These are phyloP conservation scores for Periparus ater DNA, from an alignment of 2,797 vertebrate species.

Conservation along the genomic window DNA sequence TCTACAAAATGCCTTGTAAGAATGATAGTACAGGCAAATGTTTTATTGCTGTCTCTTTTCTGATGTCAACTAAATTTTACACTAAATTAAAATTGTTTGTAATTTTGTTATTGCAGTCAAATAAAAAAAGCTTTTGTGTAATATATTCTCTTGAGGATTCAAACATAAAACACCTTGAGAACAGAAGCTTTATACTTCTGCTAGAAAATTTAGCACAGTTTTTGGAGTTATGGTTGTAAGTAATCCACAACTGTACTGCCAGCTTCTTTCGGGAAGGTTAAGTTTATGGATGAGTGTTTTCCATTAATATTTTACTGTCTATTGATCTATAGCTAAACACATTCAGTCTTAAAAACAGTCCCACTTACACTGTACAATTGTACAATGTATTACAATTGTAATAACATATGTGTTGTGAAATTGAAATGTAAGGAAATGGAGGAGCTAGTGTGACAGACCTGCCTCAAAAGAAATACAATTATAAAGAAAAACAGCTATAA, in stretches of 20 bases:
- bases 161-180: not conserved
- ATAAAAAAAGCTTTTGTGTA: not conserved
- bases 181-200: not conserved
- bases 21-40: not conserved
- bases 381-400: not conserved
- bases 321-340: conserved; percentile 34
- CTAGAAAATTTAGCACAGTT: not conserved
- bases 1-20: not conserved
- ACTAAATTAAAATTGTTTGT: not conserved
- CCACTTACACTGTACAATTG: not conserved
- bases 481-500: not conserved
- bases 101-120: not conserved
- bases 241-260: not conserved
- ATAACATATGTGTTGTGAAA: not conserved
- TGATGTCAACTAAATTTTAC: not conserved
- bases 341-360: not conserved
- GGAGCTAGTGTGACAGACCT: not conserved
- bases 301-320: conserved; percentile 67
- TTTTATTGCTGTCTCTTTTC: not conserved
- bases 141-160: not conserved
- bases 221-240: not conserved
- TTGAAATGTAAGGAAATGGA: not conserved
- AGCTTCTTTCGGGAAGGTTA: not conserved
- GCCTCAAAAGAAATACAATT: not conserved
- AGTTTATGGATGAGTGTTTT: not conserved